Evolutionary conservation across 2,797 vertebrate genomes (phyloP).

Genomic region (Nasua narica): DNA sequence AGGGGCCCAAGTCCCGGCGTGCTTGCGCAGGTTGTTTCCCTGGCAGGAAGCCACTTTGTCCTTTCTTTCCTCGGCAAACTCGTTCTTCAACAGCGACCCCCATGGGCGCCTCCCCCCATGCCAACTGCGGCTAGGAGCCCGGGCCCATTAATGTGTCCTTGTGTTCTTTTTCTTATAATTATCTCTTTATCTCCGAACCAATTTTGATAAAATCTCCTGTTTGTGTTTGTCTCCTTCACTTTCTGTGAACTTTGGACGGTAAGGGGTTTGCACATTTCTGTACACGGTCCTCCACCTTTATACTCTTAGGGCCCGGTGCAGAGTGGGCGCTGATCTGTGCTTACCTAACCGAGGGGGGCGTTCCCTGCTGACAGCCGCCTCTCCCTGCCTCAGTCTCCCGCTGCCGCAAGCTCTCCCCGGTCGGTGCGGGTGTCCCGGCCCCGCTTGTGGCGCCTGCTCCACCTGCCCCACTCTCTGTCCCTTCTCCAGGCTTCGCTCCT

Average conservation of each 20-base stretch:
- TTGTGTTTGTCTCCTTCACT: background rate
- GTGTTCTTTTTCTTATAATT: background rate
- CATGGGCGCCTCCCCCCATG: background rate
- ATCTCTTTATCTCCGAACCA: background rate
- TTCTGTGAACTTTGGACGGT: background rate
- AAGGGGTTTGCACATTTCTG: background rate
- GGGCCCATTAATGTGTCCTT: background rate
- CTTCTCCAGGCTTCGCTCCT: background rate
- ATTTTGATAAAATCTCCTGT: background rate
- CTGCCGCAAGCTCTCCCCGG: background rate
- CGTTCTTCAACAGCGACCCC: background rate
- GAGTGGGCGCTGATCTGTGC: background rate
- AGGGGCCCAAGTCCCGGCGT: accelerated
- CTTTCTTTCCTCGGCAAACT: background rate
- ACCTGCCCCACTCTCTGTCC: background rate
- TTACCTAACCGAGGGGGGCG: background rate
- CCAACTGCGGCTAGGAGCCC: background rate
- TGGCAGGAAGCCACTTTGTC: background rate
- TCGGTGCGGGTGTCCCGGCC: too few relatives aligned
- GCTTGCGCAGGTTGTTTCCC: background rate
- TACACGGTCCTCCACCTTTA: background rate
- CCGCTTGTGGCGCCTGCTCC: background rate
- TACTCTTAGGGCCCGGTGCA: background rate
- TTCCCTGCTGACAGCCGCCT: background rate
- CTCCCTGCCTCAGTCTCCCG: background rate